These are phyloP conservation scores for Caenorhabditis brenneri DNA, from an alignment of 1,140 invertebrate genomes.

Conservation along the genomic window DNA sequence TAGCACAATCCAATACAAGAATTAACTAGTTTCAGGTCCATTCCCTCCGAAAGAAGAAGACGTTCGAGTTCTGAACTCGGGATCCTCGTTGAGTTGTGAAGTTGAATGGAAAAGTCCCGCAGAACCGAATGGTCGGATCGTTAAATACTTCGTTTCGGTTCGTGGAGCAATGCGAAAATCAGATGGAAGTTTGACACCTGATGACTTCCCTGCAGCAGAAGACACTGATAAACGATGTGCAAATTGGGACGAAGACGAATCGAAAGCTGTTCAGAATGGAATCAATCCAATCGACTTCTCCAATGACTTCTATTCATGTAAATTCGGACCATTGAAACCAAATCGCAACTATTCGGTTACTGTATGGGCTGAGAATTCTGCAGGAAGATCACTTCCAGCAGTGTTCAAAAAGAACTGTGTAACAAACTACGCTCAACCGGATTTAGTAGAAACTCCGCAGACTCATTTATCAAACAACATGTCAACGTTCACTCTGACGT, in stretches of 20 bases:
- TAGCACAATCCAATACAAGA: too few relatives aligned
- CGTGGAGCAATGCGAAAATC: conserved; percentile 51
- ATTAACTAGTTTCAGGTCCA: conserved; percentile 52
- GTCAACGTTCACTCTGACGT: conserved; percentile 64
- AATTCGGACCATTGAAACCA: conserved; percentile 70
- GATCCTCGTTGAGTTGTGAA: conserved; percentile 49
- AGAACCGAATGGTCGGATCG: conserved; percentile 57
- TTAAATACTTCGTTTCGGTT: conserved; percentile 57
- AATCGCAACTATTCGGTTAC: conserved; percentile 70
- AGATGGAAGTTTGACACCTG: conserved; percentile 46
- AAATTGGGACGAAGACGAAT: conserved; percentile 47
- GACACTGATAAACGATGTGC: conserved; percentile 53
- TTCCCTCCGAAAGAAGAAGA: conserved; percentile 50
- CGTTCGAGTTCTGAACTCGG: conserved; percentile 58
- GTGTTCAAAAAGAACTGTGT: conserved; percentile 63
- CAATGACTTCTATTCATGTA: conserved; percentile 65
- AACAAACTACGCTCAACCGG: conserved; percentile 68
- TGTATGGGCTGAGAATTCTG: conserved; percentile 69
- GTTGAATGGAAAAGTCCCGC: conserved; percentile 55
- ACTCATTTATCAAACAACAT: neutral
- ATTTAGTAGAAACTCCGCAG: conserved; percentile 50
- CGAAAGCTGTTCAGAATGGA: neutral
- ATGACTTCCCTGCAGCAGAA: conserved; percentile 51
- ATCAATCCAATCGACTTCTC: conserved; percentile 58
- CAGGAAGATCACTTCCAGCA: conserved; percentile 60